Conservation (phyloP, 2,888 invertebrate species). For the Plusia festucae region DNA sequence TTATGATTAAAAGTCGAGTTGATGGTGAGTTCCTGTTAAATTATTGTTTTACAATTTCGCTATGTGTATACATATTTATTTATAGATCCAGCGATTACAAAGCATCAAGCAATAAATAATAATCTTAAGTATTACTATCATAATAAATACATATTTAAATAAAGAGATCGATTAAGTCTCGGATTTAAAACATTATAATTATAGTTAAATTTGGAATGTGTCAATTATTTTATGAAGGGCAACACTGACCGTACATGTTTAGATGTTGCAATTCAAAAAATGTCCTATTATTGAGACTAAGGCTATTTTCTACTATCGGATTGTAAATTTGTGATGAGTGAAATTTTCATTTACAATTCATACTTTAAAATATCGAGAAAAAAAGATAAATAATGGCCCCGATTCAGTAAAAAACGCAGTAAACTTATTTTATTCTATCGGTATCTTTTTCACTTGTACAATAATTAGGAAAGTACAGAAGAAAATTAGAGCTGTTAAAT, state of each 20-base stretch:
- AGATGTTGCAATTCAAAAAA: conserved; percentile 13
- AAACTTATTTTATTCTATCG: too few relatives aligned
- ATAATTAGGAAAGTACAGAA: too few relatives aligned
- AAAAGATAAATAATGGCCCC: too few relatives aligned
- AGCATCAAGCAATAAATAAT: conserved; percentile 4
- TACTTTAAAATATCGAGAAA: neutral
- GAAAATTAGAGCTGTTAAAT: too few relatives aligned
- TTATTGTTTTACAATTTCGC: too few relatives aligned
- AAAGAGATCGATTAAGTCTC: conserved; percentile 31
- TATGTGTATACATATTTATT: too few relatives aligned
- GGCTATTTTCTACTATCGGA: neutral
- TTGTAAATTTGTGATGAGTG: neutral
- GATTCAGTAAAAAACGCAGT: too few relatives aligned
- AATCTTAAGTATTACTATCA: neutral
- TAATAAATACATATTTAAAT: conserved; percentile 3
- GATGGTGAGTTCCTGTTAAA: too few relatives aligned
- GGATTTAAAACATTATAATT: conserved; percentile 6
- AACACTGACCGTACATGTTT: conserved; percentile 9
- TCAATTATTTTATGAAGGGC: conserved; percentile 3
- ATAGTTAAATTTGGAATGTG: conserved; percentile 39
- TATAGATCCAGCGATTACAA: neutral
- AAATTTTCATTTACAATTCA: neutral
- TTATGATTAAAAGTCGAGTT: too few relatives aligned
- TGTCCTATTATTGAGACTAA: neutral
- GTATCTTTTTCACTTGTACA: too few relatives aligned